A percentile compares a stretch with the other conserved stretches of the same genome.
Conservation (phyloP, 2,113 vertebrate species). For the Bubalus kerabau region DNA sequence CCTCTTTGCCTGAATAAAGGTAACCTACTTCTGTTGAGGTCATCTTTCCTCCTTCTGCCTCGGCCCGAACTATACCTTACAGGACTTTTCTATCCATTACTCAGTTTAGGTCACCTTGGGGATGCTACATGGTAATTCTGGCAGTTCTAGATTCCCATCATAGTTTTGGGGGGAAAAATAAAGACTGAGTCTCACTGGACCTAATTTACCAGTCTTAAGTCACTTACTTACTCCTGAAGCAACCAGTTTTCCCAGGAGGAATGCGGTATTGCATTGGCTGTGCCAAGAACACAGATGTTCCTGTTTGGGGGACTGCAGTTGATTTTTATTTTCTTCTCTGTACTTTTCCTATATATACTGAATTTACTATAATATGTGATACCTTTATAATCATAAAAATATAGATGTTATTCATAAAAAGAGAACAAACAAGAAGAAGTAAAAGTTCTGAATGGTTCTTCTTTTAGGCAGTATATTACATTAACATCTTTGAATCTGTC, state of each 20-base stretch:
- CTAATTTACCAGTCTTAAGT: not conserved
- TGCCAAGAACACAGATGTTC: not conserved
- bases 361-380: not conserved
- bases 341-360: not conserved
- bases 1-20: too few species aligned
- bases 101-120: not conserved
- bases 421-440: not conserved
- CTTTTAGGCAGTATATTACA: not conserved
- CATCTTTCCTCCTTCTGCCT: too few species aligned
- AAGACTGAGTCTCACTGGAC: not conserved
- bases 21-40: too few species aligned
- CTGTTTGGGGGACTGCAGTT: not conserved
- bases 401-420: not conserved
- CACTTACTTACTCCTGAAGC: not conserved
- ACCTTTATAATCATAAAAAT: not conserved
- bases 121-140: not conserved
- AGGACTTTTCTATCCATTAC: not conserved
- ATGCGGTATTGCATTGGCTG: not conserved
- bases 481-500: not conserved
- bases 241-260: not conserved
- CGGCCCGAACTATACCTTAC: too few species aligned
- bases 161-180: not conserved
- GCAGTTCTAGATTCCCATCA: not conserved
- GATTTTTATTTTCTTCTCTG: conserved; percentile 10
- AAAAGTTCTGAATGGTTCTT: not conserved